A percentile compares a stretch with the other conserved stretches of the same genome.
Conservation (phyloP, 2,797 vertebrate genomes). For the Oceanodroma leucorhoa region DNA sequence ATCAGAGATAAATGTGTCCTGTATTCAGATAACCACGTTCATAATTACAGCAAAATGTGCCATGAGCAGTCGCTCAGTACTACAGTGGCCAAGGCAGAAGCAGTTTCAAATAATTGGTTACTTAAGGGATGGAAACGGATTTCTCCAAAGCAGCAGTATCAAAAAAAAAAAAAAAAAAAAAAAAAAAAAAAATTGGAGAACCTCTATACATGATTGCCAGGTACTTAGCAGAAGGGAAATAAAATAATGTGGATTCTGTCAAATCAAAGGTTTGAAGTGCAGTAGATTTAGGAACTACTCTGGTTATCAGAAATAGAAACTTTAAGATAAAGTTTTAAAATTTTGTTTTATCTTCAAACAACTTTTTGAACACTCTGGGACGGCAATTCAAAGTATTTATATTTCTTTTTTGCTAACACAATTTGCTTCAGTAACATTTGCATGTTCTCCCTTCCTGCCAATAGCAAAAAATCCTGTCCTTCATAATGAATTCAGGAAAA, state of each 20-base stretch:
- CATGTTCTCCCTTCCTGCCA: neutral
- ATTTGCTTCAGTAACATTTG: neutral
- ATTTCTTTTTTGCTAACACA: neutral
- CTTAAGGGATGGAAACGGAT: neutral
- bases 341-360: neutral
- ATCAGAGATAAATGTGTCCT: neutral
- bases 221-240: neutral
- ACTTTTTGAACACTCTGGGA: neutral
- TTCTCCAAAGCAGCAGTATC: neutral
- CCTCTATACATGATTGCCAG: neutral
- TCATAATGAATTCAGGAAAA: neutral
- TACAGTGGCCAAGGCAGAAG: neutral
- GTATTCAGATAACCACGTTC: neutral
- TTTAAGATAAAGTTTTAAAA: neutral
- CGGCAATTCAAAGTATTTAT: neutral
- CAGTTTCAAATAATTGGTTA: neutral
- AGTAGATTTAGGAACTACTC: neutral
- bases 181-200: neutral
- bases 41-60: neutral
- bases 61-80: neutral
- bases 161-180: neutral
- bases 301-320: neutral
- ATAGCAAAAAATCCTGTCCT: neutral
- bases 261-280: neutral
- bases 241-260: neutral